Evolutionary conservation across 1,140 invertebrate species (phyloP).

Genomic region (Achatina immaculata): DNA sequence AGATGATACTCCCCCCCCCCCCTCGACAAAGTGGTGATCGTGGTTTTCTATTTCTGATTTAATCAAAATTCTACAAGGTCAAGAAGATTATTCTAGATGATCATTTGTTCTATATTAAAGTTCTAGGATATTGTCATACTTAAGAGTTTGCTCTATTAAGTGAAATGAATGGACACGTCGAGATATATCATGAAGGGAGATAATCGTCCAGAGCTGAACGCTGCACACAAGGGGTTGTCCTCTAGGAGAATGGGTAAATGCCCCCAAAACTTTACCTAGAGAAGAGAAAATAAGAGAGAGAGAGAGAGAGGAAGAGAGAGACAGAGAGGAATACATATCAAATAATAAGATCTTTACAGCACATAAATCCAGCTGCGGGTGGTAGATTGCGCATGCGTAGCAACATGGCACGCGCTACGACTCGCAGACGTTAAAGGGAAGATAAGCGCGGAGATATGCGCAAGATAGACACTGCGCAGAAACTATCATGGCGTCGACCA

Average conservation of each 20-base stretch:
- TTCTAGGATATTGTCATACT: no score
- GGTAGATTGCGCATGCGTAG: slow-evolving; percentile 33
- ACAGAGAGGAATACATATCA: slow-evolving; percentile 5
- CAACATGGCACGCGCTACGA: slow-evolving; percentile 26
- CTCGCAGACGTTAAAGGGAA: slow-evolving; percentile 10
- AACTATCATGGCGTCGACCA: slow-evolving; percentile 14
- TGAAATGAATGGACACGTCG: background rate
- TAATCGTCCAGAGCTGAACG: background rate
- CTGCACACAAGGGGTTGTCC: background rate
- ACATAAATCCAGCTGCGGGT: slow-evolving; percentile 32
- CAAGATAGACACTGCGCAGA: slow-evolving; percentile 30
- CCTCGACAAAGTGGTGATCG: no score
- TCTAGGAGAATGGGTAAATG: background rate
- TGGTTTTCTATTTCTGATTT: no score
- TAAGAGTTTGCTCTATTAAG: no score
- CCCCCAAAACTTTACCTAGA: background rate
- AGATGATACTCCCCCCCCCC: no score
- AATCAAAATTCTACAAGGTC: no score
- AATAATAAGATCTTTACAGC: slow-evolving; percentile 34
- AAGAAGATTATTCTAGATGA: no score
- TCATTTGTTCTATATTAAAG: no score
- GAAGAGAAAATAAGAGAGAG: background rate
- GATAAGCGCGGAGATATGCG: slow-evolving; percentile 28
- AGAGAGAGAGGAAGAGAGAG: slow-evolving; percentile 21
- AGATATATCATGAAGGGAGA: background rate